Conservation (phyloP, 1,140 invertebrate genomes). For the Palaemon carinicauda region DNA sequence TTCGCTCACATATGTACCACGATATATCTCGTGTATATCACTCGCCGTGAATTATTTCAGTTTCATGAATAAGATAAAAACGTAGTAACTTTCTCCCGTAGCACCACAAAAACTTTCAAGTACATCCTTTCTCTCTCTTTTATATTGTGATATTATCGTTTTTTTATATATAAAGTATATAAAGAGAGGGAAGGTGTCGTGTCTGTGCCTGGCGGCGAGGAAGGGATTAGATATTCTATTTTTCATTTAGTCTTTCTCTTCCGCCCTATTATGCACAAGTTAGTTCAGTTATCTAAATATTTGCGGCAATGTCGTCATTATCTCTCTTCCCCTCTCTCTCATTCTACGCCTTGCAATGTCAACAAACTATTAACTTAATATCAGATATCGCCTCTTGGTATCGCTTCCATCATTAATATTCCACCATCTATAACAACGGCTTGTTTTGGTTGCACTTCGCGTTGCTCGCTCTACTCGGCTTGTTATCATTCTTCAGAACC, state of each 20-base stretch:
- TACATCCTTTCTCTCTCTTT: neutral
- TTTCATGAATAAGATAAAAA: too few relatives aligned
- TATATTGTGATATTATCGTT: neutral
- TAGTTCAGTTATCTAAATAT: neutral
- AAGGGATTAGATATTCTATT: neutral
- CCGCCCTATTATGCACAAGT: neutral
- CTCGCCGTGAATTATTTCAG: too few relatives aligned
- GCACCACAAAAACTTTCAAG: neutral
- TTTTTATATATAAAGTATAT: too few relatives aligned
- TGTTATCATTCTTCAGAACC: neutral
- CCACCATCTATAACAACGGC: neutral
- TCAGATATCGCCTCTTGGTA: conserved; percentile 6
- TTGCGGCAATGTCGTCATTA: neutral
- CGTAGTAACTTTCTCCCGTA: neutral
- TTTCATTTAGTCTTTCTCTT: neutral
- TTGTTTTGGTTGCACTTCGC: neutral
- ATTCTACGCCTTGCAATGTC: neutral
- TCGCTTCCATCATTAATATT: conserved; percentile 40
- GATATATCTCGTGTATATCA: too few relatives aligned
- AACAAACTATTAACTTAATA: conserved; percentile 36
- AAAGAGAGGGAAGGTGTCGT: too few relatives aligned
- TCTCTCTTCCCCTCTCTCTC: neutral
- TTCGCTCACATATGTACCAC: too few relatives aligned
- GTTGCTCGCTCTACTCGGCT: neutral
- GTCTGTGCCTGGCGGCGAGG: too few relatives aligned